Evolutionary conservation across 2,113 vertebrate genomes (phyloP).

Genomic region (Lophius piscatorius): DNA sequence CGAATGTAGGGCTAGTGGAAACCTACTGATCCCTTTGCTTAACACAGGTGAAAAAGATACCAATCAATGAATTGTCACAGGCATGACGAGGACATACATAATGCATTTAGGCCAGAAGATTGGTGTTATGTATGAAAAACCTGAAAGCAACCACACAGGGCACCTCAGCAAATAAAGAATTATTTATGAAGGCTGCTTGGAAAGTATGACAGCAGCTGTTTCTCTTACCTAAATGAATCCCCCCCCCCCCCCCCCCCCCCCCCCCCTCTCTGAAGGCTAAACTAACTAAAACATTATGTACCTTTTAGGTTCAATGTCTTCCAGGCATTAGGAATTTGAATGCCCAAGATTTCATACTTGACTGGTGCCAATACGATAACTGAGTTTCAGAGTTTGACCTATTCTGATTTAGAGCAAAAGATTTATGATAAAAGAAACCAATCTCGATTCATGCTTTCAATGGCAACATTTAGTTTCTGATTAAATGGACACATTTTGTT

Average conservation of each 20-base stretch:
- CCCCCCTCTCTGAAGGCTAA: neutral
- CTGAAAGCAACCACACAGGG: conserved; percentile 21
- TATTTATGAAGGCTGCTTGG: conserved; percentile 33
- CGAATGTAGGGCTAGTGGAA: conserved; percentile 51
- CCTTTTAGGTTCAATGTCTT: neutral
- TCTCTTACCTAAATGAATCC: neutral
- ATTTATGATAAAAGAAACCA: neutral
- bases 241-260: too few relatives aligned
- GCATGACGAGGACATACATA: conserved; percentile 48
- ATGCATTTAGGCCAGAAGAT: conserved; percentile 57
- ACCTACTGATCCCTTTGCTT: conserved; percentile 59
- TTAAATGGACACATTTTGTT: neutral
- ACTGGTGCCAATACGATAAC: too few relatives aligned
- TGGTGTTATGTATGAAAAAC: conserved; percentile 46
- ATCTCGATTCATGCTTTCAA: too few relatives aligned
- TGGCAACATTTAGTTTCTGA: neutral
- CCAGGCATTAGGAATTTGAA: too few relatives aligned
- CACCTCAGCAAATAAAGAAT: conserved; percentile 31
- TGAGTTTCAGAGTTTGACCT: too few relatives aligned
- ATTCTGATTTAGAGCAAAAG: neutral
- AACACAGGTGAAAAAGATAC: conserved; percentile 61
- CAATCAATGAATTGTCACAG: conserved; percentile 62
- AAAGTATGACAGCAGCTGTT: conserved; percentile 9
- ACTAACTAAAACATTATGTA: neutral
- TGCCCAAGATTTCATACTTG: too few relatives aligned